Base-by-base conservation (phyloP, 2,888 invertebrate genomes). In the Phyllotreta striolata region DNA sequence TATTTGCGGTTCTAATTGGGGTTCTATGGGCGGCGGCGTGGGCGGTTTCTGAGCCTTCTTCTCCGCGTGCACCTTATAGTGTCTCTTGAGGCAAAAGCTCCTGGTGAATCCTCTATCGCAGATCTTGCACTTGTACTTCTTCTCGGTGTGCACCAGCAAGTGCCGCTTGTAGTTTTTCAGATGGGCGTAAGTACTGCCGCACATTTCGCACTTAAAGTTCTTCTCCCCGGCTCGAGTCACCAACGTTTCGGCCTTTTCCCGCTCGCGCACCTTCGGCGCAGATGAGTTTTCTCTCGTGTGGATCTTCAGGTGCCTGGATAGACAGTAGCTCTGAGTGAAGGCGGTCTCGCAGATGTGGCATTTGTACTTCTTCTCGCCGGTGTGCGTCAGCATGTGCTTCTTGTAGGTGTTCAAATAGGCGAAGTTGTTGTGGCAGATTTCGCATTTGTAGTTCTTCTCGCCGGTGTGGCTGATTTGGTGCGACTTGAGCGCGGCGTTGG, bases 361-460 rank as follows among this genome's bases (percentile, higher is more conserved):
- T 9, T 49, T 49, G 37, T 49, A 49, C 12, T 35, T 49, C 10
- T 49, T 49, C 5, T 49, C 49, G 9, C 49, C 49, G 7, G 49
- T 49, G 10, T 49, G 49, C 34, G 49, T 49, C 9, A 49, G 35
- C 49, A 49, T 35, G 14, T 49, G 49, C 12, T 49, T 49, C n/a
- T 49, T 49, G 35, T 49, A 49, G 7, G 49, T 49, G 12, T 49
- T 49, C 37, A 49, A 12, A 10, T 49, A 49, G 12, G 49, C 49
- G 35, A 49, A 49, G n/a, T 49, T 34, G 12, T 49, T 49, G n/a
- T 49, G 49, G 35, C 49, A 49, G 37, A 49, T 49, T 35, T 49
- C 49, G 10, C 49, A 49, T 35, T 49, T 49, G 49, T 49, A 49
- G 35, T 49, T 49, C 49, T 49, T 49, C 35, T 49, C 49, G 49